Percentiles rank a stretch among this genome's conserved stretches.
Conservation (phyloP, 2,797 vertebrate species). For the Poeciliopsis paucimaculata region DNA sequence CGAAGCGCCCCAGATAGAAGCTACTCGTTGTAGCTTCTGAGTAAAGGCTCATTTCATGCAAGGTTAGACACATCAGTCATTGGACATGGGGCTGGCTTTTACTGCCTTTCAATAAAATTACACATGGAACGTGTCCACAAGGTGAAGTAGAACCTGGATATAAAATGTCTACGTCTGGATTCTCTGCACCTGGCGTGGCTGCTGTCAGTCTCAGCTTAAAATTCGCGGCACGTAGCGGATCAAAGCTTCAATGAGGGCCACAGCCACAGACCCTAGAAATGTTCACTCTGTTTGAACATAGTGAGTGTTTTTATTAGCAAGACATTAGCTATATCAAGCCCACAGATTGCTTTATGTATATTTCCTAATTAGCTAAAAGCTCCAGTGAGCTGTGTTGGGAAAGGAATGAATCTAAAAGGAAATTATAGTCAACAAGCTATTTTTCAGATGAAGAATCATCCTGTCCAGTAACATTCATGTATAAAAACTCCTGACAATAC, state of each 20-base stretch:
- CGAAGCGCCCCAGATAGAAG: slow-evolving; percentile 66
- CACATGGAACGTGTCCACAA: slow-evolving; percentile 68
- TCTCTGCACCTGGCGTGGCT: slow-evolving; percentile 44
- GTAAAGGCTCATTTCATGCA: slow-evolving; percentile 83
- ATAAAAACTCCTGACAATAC: slow-evolving; percentile 43
- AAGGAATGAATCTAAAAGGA: slow-evolving; percentile 41
- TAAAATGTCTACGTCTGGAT: slow-evolving; percentile 61
- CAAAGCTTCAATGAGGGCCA: slow-evolving; percentile 54
- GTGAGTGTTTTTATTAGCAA: slow-evolving; percentile 36
- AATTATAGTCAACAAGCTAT: slow-evolving; percentile 34
- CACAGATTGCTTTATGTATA: slow-evolving; percentile 57
- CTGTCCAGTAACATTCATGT: slow-evolving; percentile 30
- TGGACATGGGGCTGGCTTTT: slow-evolving; percentile 70
- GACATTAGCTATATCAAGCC: slow-evolving; percentile 57
- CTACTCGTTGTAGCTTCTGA: slow-evolving; percentile 62
- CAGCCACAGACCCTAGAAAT: slow-evolving; percentile 54
- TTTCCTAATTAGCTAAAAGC: slow-evolving; percentile 58
- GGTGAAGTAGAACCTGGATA: slow-evolving; percentile 68
- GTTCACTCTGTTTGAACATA: slow-evolving; percentile 47
- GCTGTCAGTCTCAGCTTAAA: slow-evolving; percentile 39
- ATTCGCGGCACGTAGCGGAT: slow-evolving; percentile 47
- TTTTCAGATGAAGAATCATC: slow-evolving; percentile 27
- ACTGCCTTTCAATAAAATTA: slow-evolving; percentile 76
- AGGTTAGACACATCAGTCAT: slow-evolving; percentile 84
- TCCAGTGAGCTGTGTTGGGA: slow-evolving; percentile 45